Conservation (phyloP, 2,113 vertebrate genomes). For the Sylvietta virens region DNA sequence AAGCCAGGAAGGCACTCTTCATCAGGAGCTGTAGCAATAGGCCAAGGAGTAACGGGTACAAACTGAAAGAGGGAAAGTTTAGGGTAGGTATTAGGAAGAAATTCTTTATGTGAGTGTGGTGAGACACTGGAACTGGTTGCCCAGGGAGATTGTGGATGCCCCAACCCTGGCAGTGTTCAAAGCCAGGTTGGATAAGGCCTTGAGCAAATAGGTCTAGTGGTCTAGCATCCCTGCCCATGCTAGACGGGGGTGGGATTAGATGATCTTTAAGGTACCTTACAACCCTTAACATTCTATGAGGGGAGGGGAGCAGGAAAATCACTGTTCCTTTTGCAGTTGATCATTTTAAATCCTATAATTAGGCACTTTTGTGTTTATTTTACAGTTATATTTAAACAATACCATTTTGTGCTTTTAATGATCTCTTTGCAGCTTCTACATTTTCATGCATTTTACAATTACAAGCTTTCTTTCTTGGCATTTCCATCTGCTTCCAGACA, state of each 20-base stretch:
- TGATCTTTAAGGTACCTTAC: not conserved
- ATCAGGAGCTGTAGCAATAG: fast-evolving
- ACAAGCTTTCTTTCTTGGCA: not conserved
- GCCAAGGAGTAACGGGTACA: not conserved
- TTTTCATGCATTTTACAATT: slow-evolving; percentile 1
- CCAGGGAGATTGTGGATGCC: not conserved
- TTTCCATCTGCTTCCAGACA: not conserved
- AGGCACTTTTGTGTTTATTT: not conserved
- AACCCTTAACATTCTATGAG: not conserved
- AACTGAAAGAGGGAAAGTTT: not conserved
- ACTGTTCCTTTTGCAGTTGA: not conserved
- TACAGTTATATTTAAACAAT: not conserved
- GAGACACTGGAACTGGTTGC: not conserved
- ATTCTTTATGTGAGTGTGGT: not conserved
- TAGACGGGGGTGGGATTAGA: too few relatives aligned
- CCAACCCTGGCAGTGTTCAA: not conserved
- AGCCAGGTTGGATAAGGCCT: not conserved
- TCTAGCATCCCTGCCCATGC: not conserved
- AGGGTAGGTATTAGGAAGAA: not conserved
- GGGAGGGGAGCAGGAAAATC: not conserved
- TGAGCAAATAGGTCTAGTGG: not conserved
- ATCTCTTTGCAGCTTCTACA: not conserved
- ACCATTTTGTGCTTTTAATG: not conserved
- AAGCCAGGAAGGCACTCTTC: not conserved
- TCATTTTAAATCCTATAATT: not conserved